These are phyloP conservation scores for Anagyrus pseudococci DNA, from an alignment of 2,888 invertebrate species.

Conservation along the genomic window DNA sequence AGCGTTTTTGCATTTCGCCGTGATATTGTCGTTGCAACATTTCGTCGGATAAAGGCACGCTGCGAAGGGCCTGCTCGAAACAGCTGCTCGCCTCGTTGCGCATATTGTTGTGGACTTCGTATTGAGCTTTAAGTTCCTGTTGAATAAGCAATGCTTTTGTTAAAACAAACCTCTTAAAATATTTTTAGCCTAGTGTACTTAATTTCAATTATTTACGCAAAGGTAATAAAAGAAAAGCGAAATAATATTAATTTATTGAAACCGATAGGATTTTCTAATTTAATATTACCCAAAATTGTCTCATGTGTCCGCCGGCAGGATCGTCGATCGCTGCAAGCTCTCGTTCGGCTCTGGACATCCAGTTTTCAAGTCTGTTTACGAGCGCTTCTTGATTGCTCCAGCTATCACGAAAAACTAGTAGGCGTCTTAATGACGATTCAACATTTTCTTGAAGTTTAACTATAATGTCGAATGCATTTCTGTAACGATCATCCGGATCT, in stretches of 20 bases:
- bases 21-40: conserved; percentile 81
- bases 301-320: conserved; percentile 74
- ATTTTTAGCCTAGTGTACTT: too few relatives aligned
- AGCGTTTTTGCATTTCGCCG: conserved; percentile 78
- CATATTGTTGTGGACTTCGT: conserved; percentile 81
- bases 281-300: conserved; percentile 83
- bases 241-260: conserved; percentile 2
- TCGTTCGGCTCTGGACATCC: conserved; percentile 77
- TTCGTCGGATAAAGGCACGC: conserved; percentile 84
- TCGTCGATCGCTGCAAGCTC: conserved; percentile 72
- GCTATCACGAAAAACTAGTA: conserved; percentile 78
- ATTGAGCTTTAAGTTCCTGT: conserved; percentile 86
- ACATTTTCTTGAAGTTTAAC: conserved; percentile 79
- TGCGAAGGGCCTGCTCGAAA: conserved; percentile 79
- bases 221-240: conserved; percentile 14
- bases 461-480: conserved; percentile 75
- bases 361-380: conserved; percentile 76
- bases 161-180: too few relatives aligned
- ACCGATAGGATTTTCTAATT: too few relatives aligned
- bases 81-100: conserved; percentile 75
- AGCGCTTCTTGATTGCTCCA: conserved; percentile 79
- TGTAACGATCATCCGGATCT: conserved; percentile 77
- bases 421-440: conserved; percentile 73
- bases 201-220: too few relatives aligned
- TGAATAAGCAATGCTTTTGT: too few relatives aligned